phyloP scores from a whole-genome alignment of 2,113 vertebrate genomes.

The Oenanthe oenanthe region DNA sequence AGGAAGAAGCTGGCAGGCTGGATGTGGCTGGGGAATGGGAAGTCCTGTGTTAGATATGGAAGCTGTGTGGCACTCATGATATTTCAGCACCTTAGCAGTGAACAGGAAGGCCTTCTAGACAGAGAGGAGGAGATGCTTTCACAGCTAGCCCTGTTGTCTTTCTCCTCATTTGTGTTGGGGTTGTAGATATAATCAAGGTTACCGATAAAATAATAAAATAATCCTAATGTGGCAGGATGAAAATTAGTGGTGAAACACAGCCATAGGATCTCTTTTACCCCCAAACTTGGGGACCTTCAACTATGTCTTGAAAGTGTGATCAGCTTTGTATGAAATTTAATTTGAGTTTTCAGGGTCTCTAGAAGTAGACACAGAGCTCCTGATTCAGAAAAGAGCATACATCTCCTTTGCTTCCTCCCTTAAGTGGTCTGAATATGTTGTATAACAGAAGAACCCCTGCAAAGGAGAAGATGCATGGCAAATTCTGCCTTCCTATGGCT shows the following conservation, averaged over 20 bases:
- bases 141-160: not conserved
- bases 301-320: not conserved
- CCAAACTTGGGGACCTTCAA: not conserved
- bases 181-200: not conserved
- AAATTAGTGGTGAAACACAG: not conserved
- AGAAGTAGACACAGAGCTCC: not conserved
- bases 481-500: not conserved
- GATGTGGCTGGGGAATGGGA: not conserved
- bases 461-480: not conserved
- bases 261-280: not conserved
- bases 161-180: accelerated
- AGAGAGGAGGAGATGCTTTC: not conserved
- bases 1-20: not conserved
- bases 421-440: not conserved
- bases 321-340: not conserved
- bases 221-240: not conserved
- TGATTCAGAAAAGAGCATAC: not conserved
- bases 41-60: not conserved
- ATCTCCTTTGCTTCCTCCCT: not conserved
- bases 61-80: not conserved
- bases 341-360: not conserved
- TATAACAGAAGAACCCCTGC: not conserved
- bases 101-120: not conserved
- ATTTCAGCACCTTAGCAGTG: not conserved
- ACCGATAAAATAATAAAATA: not conserved